These are phyloP conservation scores for Leptopterna dolabrata DNA, from an alignment of 2,888 invertebrate species.

Conservation along the genomic window DNA sequence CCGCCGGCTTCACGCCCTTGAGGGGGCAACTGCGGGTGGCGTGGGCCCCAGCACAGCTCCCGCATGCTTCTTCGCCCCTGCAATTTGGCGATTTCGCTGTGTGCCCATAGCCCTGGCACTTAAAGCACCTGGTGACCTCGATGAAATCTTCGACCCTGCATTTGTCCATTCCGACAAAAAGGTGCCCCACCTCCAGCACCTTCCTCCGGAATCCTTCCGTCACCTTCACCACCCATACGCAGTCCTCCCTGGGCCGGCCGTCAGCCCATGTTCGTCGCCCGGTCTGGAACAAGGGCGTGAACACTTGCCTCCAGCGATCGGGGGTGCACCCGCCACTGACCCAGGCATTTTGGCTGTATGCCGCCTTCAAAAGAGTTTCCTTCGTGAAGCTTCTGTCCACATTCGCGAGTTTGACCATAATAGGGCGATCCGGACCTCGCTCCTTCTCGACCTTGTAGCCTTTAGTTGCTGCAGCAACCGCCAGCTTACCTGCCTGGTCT, in stretches of 20 bases:
- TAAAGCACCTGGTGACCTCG: not conserved
- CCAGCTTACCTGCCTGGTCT: not conserved
- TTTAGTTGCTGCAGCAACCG: not conserved
- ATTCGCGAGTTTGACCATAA: not conserved
- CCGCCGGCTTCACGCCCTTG: not conserved
- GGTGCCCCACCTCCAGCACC: not conserved
- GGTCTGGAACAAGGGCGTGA: not conserved
- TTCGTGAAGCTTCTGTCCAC: not conserved
- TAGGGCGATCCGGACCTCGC: not conserved
- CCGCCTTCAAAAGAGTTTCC: not conserved
- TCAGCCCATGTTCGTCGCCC: not conserved
- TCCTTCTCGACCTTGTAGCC: not conserved
- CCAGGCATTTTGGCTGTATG: not conserved
- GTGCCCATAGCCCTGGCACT: not conserved
- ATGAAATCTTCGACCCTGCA: not conserved
- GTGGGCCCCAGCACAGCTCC: not conserved
- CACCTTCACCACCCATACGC: not conserved
- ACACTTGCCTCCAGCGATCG: not conserved
- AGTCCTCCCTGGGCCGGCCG: not conserved
- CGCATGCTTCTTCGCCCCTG: not conserved
- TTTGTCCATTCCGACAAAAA: not conserved
- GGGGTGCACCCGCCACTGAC: not conserved
- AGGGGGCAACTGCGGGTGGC: not conserved
- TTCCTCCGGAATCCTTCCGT: not conserved
- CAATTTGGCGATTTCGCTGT: not conserved